phyloP scores from a whole-genome alignment of 2,797 vertebrate genomes.

The Sebastes jordani region DNA sequence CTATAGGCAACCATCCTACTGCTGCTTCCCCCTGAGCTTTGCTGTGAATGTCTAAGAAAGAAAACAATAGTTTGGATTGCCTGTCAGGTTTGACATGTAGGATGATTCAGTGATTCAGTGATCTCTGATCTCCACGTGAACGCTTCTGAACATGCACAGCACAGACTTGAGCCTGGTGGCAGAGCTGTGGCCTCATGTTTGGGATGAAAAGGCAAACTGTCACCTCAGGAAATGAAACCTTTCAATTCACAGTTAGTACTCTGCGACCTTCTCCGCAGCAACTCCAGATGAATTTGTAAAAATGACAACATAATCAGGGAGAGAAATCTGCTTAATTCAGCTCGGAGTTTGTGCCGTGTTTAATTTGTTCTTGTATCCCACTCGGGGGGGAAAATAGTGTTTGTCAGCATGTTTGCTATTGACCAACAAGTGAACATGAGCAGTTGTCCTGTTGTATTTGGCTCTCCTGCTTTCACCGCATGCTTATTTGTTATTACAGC shows the following conservation, averaged over 20 bases:
- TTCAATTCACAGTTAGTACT: background rate
- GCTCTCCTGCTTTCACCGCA: slow-evolving; percentile 16
- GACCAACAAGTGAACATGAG: slow-evolving; percentile 53
- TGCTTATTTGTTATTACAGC: slow-evolving; percentile 19
- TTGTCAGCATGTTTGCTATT: slow-evolving; percentile 47
- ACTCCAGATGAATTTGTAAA: background rate
- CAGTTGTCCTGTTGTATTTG: slow-evolving; percentile 34
- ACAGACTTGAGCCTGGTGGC: background rate
- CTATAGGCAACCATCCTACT: background rate
- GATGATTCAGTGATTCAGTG: slow-evolving; percentile 13
- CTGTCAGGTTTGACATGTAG: slow-evolving; percentile 20
- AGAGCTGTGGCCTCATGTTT: background rate
- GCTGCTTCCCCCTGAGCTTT: background rate
- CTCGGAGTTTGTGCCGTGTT: slow-evolving; percentile 28
- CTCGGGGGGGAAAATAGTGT: slow-evolving; percentile 16
- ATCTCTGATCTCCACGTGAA: slow-evolving; percentile 20
- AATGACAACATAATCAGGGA: slow-evolving; percentile 25
- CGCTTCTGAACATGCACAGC: background rate
- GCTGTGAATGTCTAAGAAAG: background rate
- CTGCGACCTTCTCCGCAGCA: background rate
- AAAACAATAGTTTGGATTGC: background rate
- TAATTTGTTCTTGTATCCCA: slow-evolving; percentile 31
- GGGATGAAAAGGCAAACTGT: slow-evolving; percentile 9
- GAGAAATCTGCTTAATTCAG: slow-evolving; percentile 35
- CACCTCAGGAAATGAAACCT: background rate